phyloP scores from a whole-genome alignment of 2,113 vertebrate genomes.

The Scytalopus superciliaris region DNA sequence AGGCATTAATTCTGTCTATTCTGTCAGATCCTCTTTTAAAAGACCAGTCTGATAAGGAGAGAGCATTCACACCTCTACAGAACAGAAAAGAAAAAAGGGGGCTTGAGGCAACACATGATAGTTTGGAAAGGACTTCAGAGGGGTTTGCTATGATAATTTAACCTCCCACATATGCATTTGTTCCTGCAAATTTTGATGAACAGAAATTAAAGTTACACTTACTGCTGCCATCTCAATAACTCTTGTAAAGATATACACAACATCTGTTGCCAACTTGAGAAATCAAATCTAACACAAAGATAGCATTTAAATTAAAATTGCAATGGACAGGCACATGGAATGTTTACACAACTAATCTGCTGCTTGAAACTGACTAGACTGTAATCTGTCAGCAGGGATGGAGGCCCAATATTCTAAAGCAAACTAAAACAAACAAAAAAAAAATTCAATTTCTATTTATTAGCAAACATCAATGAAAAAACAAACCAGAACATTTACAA shows the following conservation, averaged over 20 bases:
- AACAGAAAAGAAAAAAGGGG: not conserved
- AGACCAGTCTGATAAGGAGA: not conserved
- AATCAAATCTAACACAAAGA: not conserved
- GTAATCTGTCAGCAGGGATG: not conserved
- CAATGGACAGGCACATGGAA: not conserved
- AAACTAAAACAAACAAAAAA: not conserved
- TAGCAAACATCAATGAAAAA: not conserved
- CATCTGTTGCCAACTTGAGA: not conserved
- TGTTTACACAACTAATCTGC: not conserved
- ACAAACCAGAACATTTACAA: not conserved
- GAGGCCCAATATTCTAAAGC: not conserved
- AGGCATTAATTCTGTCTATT: too few relatives aligned
- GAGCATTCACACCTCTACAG: not conserved
- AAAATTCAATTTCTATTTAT: not conserved
- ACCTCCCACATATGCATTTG: not conserved
- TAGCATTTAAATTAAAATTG: not conserved
- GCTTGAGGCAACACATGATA: not conserved
- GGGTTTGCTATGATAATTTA: not conserved
- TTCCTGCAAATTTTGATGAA: not conserved
- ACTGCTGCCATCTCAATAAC: not conserved
- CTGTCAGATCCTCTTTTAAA: not conserved
- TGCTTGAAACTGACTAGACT: not conserved
- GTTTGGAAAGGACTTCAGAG: not conserved
- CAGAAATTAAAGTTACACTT: fast-evolving
- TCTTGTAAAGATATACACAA: not conserved